Conservation (phyloP, 2,797 vertebrate genomes). For the Gambelia wislizenii region DNA sequence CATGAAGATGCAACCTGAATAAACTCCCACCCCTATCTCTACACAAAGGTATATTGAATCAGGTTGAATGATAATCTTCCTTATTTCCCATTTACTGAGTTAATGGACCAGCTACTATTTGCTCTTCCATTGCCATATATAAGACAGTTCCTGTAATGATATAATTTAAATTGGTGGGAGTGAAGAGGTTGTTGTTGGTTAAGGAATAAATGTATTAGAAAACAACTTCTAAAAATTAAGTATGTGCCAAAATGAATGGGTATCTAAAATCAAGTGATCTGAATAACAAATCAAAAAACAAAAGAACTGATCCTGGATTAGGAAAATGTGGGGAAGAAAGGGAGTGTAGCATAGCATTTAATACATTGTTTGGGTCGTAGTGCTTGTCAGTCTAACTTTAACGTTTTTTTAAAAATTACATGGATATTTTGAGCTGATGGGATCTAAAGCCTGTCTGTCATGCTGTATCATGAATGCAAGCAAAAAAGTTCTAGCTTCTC, state of each 20-base stretch:
- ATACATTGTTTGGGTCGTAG: not conserved
- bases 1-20: not conserved
- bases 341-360: not conserved
- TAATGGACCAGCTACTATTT: conserved; percentile 1
- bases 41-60: conserved; percentile 83
- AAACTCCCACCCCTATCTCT: not conserved
- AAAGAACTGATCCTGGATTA: not conserved
- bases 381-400: not conserved
- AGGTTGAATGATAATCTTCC: not conserved
- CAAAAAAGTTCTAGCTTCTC: not conserved
- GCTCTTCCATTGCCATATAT: conserved; percentile 27
- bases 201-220: conserved; percentile 3
- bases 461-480: not conserved
- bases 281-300: not conserved
- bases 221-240: not conserved
- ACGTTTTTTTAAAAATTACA: not conserved
- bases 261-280: not conserved
- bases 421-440: conserved; percentile 28
- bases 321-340: not conserved
- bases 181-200: not conserved
- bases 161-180: not conserved
- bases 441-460: not conserved
- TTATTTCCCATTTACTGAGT: not conserved
- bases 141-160: conserved; percentile 27
- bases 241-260: not conserved